Conservation (phyloP, 2,888 invertebrate genomes). For the Osmoderma eremita region DNA sequence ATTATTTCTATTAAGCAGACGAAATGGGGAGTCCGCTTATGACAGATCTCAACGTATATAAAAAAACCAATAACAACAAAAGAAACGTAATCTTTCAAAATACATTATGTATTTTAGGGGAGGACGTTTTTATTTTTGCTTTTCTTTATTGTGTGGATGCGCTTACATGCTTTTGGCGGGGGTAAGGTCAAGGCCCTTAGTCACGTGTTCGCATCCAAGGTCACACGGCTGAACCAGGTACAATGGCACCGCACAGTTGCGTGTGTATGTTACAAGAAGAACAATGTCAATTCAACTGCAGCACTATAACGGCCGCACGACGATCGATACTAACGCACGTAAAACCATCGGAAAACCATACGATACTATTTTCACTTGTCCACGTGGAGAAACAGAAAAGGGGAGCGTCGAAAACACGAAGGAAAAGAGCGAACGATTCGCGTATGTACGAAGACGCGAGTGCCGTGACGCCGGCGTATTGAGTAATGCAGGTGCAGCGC, state of each 20-base stretch:
- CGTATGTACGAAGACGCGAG: constrained; percentile 56
- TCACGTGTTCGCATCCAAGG: constrained; percentile 69
- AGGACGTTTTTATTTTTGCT: not conserved
- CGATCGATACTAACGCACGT: constrained; percentile 15
- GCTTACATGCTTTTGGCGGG: constrained; percentile 43
- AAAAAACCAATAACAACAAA: no score
- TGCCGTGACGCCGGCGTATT: not conserved
- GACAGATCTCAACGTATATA: no score
- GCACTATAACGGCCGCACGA: not conserved
- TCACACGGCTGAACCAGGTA: constrained; percentile 57
- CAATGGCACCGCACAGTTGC: constrained; percentile 53
- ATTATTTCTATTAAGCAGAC: no score
- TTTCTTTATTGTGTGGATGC: constrained; percentile 39
- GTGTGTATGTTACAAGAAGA: constrained; percentile 1
- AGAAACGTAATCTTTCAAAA: no score
- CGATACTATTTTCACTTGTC: no score
- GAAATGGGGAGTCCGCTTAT: no score
- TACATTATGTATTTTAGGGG: not conserved
- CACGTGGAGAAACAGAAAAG: not conserved
- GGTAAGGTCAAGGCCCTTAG: constrained; percentile 69
- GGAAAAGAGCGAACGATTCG: not conserved
- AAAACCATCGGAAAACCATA: not conserved
- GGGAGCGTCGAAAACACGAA: not conserved
- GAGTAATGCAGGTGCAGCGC: constrained; percentile 25
- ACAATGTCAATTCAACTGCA: constrained; percentile 16